These are phyloP conservation scores for Electrophaes corylata DNA, from an alignment of 2,888 invertebrate genomes.

Conservation along the genomic window DNA sequence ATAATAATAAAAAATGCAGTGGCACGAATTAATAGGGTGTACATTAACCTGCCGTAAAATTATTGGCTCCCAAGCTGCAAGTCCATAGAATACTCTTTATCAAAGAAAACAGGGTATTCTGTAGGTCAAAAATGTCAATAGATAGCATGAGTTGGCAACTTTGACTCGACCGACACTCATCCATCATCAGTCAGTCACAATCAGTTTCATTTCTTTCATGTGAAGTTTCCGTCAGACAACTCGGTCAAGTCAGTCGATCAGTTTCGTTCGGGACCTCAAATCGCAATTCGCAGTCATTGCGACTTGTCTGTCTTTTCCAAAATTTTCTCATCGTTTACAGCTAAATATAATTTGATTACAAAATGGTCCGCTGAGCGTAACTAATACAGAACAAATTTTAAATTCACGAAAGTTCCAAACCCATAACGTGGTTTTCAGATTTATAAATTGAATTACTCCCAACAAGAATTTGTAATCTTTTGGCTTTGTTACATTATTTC, in stretches of 20 bases:
- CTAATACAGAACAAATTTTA: neutral
- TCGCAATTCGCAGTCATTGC: conserved; percentile 16
- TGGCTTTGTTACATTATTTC: conserved; percentile 34
- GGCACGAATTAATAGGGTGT: too few relatives aligned
- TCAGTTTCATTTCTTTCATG: too few relatives aligned
- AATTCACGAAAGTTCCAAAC: conserved; percentile 1
- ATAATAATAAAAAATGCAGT: too few relatives aligned
- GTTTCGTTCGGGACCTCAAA: conserved; percentile 19
- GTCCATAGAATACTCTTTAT: too few relatives aligned
- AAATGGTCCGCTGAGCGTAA: conserved; percentile 35
- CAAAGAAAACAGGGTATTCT: too few relatives aligned
- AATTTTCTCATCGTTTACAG: conserved; percentile 10
- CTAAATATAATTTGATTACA: conserved; percentile 1
- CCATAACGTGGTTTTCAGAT: neutral
- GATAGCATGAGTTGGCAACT: too few relatives aligned
- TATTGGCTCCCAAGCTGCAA: too few relatives aligned
- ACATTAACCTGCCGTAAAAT: too few relatives aligned
- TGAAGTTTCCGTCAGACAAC: too few relatives aligned
- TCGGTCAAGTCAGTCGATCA: neutral
- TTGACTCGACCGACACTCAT: too few relatives aligned
- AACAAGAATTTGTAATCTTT: conserved; percentile 47
- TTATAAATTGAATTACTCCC: neutral
- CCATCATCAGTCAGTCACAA: too few relatives aligned
- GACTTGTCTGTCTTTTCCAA: conserved; percentile 25
- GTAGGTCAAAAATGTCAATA: too few relatives aligned